A percentile compares a stretch with the other conserved stretches of the same genome.
Evolutionary conservation across 1,140 invertebrate genomes (phyloP).

Genomic region (Cotesia typhae): DNA sequence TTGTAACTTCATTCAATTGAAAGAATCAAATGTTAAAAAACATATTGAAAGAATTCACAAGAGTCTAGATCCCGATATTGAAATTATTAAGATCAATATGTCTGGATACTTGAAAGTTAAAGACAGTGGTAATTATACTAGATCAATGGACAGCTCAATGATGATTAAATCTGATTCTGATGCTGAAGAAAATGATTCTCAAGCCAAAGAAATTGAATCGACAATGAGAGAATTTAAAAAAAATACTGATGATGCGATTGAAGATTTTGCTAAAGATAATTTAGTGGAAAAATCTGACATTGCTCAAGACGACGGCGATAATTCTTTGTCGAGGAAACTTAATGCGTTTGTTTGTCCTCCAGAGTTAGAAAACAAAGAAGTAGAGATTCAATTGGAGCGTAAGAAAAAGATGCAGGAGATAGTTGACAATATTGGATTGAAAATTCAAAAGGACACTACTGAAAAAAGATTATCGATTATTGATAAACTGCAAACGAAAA

Average conservation of each 20-base stretch:
- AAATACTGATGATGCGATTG: slow-evolving; percentile 22
- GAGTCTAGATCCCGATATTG: slow-evolving; percentile 41
- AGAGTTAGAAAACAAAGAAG: slow-evolving; percentile 59
- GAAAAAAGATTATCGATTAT: slow-evolving; percentile 52
- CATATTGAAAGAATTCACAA: slow-evolving; percentile 70
- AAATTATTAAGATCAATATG: slow-evolving; percentile 67
- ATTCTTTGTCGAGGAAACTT: slow-evolving; percentile 46
- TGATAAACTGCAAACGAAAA: slow-evolving; percentile 59
- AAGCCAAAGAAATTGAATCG: slow-evolving; percentile 24
- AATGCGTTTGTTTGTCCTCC: slow-evolving; percentile 61
- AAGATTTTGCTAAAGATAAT: background rate
- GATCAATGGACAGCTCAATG: background rate
- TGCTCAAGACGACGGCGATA: slow-evolving; percentile 17
- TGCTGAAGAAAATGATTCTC: slow-evolving; percentile 23
- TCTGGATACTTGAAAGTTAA: slow-evolving; percentile 45
- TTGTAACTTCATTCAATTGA: slow-evolving; percentile 76
- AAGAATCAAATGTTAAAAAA: slow-evolving; percentile 67
- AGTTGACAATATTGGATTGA: slow-evolving; percentile 56
- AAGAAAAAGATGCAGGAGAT: slow-evolving; percentile 62
- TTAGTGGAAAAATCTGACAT: slow-evolving; percentile 10
- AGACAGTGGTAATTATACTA: slow-evolving; percentile 18
- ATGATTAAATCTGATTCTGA: slow-evolving; percentile 14
- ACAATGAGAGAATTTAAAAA: slow-evolving; percentile 25
- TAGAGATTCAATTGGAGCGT: slow-evolving; percentile 59
- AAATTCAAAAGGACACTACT: slow-evolving; percentile 45